Evolutionary conservation across 1,140 invertebrate genomes (phyloP).

Genomic region (Bombus confusus): DNA sequence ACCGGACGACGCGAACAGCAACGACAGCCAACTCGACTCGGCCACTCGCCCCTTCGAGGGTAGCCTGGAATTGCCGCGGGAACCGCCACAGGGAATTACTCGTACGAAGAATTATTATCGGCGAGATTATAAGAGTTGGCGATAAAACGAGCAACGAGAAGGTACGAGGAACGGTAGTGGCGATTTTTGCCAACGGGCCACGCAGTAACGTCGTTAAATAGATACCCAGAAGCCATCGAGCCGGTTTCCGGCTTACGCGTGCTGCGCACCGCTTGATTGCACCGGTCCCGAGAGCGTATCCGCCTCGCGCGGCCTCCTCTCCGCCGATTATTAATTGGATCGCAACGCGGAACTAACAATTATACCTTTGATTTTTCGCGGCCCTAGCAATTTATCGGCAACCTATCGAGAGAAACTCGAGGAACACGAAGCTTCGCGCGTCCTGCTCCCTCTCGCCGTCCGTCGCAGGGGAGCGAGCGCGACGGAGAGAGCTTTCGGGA

Average conservation of each 20-base stretch:
- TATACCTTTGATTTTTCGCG: background rate
- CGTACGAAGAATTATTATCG: background rate
- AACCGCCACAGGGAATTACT: background rate
- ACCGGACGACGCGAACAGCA: background rate
- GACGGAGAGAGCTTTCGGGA: too few species aligned
- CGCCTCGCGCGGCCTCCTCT: background rate
- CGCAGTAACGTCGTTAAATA: slow-evolving; percentile 59
- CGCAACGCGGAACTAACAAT: slow-evolving; percentile 9
- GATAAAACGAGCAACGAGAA: background rate
- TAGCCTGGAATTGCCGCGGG: background rate
- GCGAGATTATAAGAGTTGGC: background rate
- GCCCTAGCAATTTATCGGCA: background rate
- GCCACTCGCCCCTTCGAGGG: too few species aligned
- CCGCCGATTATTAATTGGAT: slow-evolving; percentile 22
- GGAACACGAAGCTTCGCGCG: background rate
- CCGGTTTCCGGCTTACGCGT: slow-evolving; percentile 64
- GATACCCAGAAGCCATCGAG: slow-evolving; percentile 66
- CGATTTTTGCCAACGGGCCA: slow-evolving; percentile 47
- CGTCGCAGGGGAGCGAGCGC: too few species aligned
- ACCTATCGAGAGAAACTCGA: too few species aligned
- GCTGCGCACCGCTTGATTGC: slow-evolving; percentile 46
- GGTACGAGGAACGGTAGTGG: slow-evolving; percentile 13
- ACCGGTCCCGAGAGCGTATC: slow-evolving; percentile 40
- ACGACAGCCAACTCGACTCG: too few species aligned
- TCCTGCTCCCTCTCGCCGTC: background rate